A percentile compares a stretch with the other conserved stretches of the same genome.
Evolutionary conservation across 2,797 vertebrate genomes (phyloP).

Genomic region (Falco columbarius): DNA sequence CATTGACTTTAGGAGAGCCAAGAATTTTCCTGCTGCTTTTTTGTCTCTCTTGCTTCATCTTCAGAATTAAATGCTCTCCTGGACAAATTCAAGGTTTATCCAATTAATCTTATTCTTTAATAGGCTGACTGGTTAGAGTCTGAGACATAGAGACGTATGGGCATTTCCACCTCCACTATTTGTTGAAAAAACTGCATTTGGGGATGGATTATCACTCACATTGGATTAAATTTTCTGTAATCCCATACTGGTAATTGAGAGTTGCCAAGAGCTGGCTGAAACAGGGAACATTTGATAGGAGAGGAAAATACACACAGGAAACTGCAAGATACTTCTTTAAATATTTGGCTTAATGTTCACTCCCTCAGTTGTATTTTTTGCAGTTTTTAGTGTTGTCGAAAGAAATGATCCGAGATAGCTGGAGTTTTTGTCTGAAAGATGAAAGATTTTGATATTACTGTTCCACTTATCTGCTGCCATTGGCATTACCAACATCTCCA

Average conservation of each 20-base stretch:
- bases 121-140: neutral
- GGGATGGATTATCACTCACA: neutral
- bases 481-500: neutral
- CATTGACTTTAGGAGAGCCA: neutral
- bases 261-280: neutral
- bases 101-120: neutral
- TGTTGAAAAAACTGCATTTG: neutral
- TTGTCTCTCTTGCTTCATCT: neutral
- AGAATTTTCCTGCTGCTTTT: neutral
- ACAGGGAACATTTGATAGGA: neutral
- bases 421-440: neutral
- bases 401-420: neutral
- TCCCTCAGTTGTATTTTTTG: neutral
- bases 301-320: neutral
- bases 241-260: neutral
- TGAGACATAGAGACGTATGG: neutral
- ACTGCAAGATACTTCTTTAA: neutral
- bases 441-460: neutral
- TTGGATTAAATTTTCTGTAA: neutral
- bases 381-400: neutral
- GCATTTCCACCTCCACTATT: neutral
- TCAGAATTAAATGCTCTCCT: neutral
- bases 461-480: neutral
- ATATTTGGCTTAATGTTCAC: neutral
- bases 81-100: neutral